Base-by-base conservation (phyloP, 2,888 invertebrate species). In the Thymelicus sylvestris region DNA sequence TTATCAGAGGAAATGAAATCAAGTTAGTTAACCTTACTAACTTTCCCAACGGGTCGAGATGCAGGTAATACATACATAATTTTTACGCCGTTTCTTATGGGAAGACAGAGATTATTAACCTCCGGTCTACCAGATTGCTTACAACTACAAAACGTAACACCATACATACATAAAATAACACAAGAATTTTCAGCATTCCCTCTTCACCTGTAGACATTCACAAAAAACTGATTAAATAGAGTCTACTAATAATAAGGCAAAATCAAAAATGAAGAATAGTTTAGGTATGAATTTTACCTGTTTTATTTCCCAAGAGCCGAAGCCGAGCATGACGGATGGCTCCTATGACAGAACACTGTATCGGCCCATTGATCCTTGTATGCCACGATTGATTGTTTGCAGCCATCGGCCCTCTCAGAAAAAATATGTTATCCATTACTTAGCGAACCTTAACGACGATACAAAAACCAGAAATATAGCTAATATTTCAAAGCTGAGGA, bases 301-400 rank as follows among this genome's bases (percentile, higher is more conserved):
- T 71, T 68, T 68, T 66, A 66, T 61, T 75, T 77, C 74, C 73
- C 73, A 75, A 71, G 72, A 70, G 66, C 76, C 78, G 75, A 75
- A 72, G 69, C 69, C 73, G 78, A 75, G 81, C 81, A 82, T 88
- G 90, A 91, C 88, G 81, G 86, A 90, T 90, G 80, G 80, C 79
- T 82, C 79, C 78, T 74, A 81, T 82, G 86, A 87, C 88, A 86
- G 86, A 78, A 80, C 86, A 79, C 81, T 83, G 86, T 75, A 75
- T 70, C 76, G 74, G 74, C 76, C 67, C 74, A 73, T 76, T 74
- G 67, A 73, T 72, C 64, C 72, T 74, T 67, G 66, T 62, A 12
- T 62, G 66, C 63, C 69, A 60, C 70, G 67, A 66, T 68, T 74
- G 60, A 74, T 72, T 74, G 72, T 76, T 76, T 73, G 72, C 69